Conservation (phyloP, 2,797 vertebrate species). For the Rhinella marina region DNA sequence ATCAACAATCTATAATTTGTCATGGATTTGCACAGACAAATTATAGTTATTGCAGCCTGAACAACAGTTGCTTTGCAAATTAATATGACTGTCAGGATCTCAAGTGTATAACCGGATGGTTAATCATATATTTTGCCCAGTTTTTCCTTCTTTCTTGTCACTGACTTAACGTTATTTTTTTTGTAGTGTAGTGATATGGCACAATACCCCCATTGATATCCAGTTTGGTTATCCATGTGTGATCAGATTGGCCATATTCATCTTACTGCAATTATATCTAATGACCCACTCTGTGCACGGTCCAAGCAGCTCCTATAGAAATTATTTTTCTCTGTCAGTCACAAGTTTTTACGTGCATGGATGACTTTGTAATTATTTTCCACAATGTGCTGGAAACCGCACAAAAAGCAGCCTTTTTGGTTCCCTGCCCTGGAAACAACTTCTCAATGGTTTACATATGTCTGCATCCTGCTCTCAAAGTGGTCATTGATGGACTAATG, state of each 20-base stretch:
- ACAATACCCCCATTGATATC: not conserved
- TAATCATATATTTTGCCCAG: conserved; percentile 32
- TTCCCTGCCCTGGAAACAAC: too few species aligned
- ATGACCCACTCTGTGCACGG: not conserved
- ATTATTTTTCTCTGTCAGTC: not conserved
- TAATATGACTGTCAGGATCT: not conserved
- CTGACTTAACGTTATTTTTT: not conserved
- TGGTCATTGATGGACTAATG: too few species aligned
- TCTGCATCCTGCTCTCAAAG: too few species aligned
- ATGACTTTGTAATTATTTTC: not conserved
- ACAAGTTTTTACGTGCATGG: not conserved
- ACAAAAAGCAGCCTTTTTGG: too few species aligned
- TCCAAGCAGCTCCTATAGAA: not conserved
- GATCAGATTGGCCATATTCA: not conserved
- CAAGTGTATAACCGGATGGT: conserved; percentile 29
- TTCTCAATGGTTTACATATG: too few species aligned
- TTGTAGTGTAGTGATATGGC: not conserved
- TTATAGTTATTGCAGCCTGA: conserved; percentile 44
- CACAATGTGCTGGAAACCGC: too few species aligned
- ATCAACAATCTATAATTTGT: conserved; percentile 54
- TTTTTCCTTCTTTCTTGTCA: not conserved
- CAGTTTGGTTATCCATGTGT: not conserved
- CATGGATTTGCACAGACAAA: conserved; percentile 48
- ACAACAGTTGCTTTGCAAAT: conserved; percentile 10
- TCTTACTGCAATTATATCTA: not conserved